These are phyloP conservation scores for Portevinia maculata DNA, from an alignment of 2,888 invertebrate species.

Conservation along the genomic window DNA sequence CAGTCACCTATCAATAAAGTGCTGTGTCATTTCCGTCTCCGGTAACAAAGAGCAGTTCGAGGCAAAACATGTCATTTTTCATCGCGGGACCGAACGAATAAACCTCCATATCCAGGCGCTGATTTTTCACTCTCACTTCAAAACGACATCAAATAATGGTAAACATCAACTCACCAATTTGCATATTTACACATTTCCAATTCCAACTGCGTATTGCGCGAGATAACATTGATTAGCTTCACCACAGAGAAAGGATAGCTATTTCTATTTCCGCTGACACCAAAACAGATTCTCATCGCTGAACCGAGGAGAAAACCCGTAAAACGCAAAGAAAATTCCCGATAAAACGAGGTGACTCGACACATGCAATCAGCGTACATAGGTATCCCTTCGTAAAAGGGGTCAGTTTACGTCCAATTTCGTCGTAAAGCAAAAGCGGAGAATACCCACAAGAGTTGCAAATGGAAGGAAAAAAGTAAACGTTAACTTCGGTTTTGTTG, in stretches of 20 bases:
- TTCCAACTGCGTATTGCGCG: conserved; percentile 31
- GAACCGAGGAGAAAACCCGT: not conserved
- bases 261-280: not conserved
- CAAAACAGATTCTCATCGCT: not conserved
- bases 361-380: not conserved
- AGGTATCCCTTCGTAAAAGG: not conserved
- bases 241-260: not conserved
- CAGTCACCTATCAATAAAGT: too few species aligned
- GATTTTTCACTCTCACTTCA: too few species aligned
- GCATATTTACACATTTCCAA: conserved; percentile 21
- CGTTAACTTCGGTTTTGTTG: conserved; percentile 11
- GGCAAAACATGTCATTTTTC: too few species aligned
- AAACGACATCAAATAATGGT: too few species aligned
- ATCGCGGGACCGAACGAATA: not conserved
- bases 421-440: not conserved
- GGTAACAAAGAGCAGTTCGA: too few species aligned
- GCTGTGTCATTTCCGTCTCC: too few species aligned
- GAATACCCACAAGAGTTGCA: not conserved
- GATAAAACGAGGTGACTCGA: conserved; percentile 8
- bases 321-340: not conserved
- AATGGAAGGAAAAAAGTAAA: not conserved
- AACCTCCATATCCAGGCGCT: not conserved
- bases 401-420: not conserved
- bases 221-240: conserved; percentile 40
- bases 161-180: conserved; percentile 34